Evolutionary conservation across 2,797 vertebrate species (phyloP).

Genomic region (Lycodopsis pacificus): DNA sequence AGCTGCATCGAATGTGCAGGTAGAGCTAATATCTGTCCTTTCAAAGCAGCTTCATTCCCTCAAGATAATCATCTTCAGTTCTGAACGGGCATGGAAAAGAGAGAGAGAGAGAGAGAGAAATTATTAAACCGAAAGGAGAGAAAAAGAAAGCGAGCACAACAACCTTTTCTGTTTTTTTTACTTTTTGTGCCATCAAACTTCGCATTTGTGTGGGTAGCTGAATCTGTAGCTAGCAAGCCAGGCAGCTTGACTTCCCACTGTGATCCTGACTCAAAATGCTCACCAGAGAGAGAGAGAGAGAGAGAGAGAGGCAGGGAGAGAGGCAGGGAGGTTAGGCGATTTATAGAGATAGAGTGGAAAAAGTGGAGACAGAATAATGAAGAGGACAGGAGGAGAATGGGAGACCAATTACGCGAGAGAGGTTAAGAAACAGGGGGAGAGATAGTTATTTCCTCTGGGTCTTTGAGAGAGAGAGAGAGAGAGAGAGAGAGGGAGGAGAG

Average conservation of each 20-base stretch:
- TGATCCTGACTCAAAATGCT: slow-evolving; percentile 76
- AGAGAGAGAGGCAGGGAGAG: slow-evolving; percentile 14
- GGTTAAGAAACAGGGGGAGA: slow-evolving; percentile 35
- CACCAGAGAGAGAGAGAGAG: slow-evolving; percentile 49
- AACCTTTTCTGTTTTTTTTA: slow-evolving; percentile 36
- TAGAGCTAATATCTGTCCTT: slow-evolving; percentile 9
- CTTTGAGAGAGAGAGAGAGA: slow-evolving; percentile 44
- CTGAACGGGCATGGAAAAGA: not conserved
- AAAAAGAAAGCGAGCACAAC: slow-evolving; percentile 1
- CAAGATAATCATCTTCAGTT: slow-evolving; percentile 35
- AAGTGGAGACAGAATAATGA: slow-evolving; percentile 48
- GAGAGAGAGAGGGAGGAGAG: slow-evolving; percentile 29
- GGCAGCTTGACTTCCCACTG: slow-evolving; percentile 63
- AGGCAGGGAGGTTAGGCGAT: slow-evolving; percentile 6
- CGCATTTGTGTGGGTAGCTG: slow-evolving; percentile 1
- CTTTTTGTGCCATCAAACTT: slow-evolving; percentile 33
- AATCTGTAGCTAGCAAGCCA: slow-evolving; percentile 45
- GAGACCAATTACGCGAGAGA: slow-evolving; percentile 59
- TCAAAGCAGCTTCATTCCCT: slow-evolving; percentile 29
- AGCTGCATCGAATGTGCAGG: slow-evolving; percentile 3
- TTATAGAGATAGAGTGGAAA: slow-evolving; percentile 19
- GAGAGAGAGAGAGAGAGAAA: not conserved
- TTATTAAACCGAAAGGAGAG: not conserved
- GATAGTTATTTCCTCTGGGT: slow-evolving; percentile 66
- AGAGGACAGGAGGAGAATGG: slow-evolving; percentile 55